Conservation (phyloP, 2,888 invertebrate genomes). For the Ctena decussata region DNA sequence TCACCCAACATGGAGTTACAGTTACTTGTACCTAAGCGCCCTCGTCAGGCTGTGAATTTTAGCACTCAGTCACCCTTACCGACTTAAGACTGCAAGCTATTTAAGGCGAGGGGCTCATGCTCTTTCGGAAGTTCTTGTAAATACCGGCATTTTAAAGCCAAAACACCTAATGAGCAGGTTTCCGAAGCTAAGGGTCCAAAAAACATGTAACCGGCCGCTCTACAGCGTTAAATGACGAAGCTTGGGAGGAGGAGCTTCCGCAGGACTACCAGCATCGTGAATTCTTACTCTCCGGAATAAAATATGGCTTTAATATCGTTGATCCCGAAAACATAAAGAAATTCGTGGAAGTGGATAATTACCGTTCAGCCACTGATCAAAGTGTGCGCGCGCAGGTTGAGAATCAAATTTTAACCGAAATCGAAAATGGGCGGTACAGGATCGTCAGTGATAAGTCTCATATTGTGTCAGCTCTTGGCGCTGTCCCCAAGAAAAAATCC, state of each 20-base stretch:
- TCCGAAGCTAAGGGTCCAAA: not conserved
- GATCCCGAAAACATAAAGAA: conserved; percentile 11
- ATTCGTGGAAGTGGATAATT: conserved; percentile 10
- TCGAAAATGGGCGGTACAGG: conserved; percentile 31
- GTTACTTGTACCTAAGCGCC: not conserved
- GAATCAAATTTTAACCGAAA: conserved; percentile 26
- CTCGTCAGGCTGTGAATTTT: not conserved
- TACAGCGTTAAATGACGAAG: not conserved
- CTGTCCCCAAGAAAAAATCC: conserved; percentile 21
- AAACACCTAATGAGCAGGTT: not conserved
- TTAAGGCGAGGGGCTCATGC: conserved; percentile 36
- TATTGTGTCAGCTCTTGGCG: conserved; percentile 30
- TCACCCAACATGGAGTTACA: not conserved
- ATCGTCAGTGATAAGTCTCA: conserved; percentile 27
- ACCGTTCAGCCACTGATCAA: conserved; percentile 13
- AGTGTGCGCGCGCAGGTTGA: conserved; percentile 25
- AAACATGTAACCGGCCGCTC: not conserved
- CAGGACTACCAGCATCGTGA: conserved; percentile 25
- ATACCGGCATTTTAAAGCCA: not conserved
- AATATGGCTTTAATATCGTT: not conserved
- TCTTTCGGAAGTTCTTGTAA: conserved; percentile 23
- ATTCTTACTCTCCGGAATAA: not conserved
- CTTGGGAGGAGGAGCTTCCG: conserved; percentile 26
- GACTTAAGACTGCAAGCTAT: conserved; percentile 15
- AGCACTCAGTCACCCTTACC: not conserved